These are phyloP conservation scores for Chelmon rostratus DNA, from an alignment of 2,797 vertebrate genomes.

Conservation along the genomic window DNA sequence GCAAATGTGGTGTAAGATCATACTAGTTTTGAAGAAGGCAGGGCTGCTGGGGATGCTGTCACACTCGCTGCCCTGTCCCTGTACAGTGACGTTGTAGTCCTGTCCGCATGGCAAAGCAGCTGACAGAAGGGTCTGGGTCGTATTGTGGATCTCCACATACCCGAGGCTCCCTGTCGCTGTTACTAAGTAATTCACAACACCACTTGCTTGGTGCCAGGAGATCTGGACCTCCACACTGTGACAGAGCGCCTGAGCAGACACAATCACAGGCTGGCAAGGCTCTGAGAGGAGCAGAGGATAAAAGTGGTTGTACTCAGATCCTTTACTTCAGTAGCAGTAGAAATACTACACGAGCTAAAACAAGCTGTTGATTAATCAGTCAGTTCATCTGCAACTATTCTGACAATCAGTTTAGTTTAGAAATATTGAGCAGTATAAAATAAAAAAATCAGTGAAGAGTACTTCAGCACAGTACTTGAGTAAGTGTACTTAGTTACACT, in stretches of 20 bases:
- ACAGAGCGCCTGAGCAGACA: slow-evolving; percentile 63
- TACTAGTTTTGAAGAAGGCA: slow-evolving; percentile 74
- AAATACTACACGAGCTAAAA: background rate
- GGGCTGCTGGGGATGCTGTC: slow-evolving; percentile 67
- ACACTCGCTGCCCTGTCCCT: slow-evolving; percentile 66
- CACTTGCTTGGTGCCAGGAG: slow-evolving; percentile 68
- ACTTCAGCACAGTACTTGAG: no score
- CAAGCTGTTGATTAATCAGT: background rate
- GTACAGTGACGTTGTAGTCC: slow-evolving; percentile 76
- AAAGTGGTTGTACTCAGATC: background rate
- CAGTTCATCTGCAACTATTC: background rate
- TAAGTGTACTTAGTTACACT: no score
- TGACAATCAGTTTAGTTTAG: no score
- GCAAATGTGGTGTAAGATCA: background rate
- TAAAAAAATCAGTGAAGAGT: no score
- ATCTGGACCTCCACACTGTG: slow-evolving; percentile 67
- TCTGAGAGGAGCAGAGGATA: slow-evolving; percentile 55
- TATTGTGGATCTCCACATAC: slow-evolving; percentile 55
- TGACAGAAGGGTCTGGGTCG: slow-evolving; percentile 55
- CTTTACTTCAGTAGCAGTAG: background rate
- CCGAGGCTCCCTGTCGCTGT: slow-evolving; percentile 71
- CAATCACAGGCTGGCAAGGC: slow-evolving; percentile 76
- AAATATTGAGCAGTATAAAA: no score
- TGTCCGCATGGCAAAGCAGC: slow-evolving; percentile 78
- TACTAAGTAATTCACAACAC: slow-evolving; percentile 68